Conservation (phyloP, 2,113 vertebrate genomes). For the Anoura caudifer region DNA sequence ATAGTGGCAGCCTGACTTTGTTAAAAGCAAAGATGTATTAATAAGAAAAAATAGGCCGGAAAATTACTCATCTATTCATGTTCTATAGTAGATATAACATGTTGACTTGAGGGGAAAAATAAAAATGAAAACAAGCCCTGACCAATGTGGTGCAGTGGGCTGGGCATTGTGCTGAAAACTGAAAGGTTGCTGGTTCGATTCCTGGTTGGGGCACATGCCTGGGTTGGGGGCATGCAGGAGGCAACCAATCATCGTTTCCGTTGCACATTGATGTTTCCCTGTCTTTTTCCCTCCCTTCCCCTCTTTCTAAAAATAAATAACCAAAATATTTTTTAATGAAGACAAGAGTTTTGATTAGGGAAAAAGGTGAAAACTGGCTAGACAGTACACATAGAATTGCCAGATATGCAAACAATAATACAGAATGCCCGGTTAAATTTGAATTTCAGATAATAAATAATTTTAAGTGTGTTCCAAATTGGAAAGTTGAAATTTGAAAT, state of each 20-base stretch:
- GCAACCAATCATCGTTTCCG: no score
- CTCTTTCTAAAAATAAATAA: no score
- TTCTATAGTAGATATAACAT: constrained; percentile 42
- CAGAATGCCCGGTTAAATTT: neutral
- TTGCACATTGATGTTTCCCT: no score
- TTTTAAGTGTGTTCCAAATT: neutral
- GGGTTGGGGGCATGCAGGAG: no score
- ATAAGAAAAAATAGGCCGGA: neutral
- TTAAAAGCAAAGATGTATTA: constrained; percentile 51
- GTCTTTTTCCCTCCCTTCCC: no score
- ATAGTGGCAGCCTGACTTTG: constrained; percentile 22
- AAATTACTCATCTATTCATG: constrained; percentile 56
- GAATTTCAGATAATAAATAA: neutral
- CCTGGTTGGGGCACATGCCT: no score
- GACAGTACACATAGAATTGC: neutral
- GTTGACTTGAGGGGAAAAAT: constrained; percentile 42
- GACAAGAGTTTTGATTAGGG: constrained; percentile 37
- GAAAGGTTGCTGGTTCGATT: no score
- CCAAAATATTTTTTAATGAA: neutral
- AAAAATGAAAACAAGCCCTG: neutral
- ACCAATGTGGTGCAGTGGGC: no score
- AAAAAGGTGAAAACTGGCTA: neutral
- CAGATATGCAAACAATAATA: neutral
- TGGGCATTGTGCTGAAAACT: no score
- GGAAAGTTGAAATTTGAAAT: constrained; percentile 15